Conservation (phyloP, 2,888 invertebrate genomes). For the Tryphoninae sp. region DNA sequence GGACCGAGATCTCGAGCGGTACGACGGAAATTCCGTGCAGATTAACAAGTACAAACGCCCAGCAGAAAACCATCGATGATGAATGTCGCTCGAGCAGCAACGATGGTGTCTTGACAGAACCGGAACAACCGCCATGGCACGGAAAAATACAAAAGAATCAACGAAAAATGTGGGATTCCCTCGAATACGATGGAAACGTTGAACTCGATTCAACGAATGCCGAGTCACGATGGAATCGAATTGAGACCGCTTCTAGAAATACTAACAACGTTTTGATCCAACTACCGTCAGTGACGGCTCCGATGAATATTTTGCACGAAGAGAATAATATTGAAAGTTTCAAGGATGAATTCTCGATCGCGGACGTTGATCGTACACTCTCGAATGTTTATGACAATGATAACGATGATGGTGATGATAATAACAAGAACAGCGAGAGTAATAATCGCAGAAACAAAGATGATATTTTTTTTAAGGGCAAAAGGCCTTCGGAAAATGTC, state of each 20-base stretch:
- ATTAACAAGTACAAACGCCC: not conserved
- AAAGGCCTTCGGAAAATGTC: not conserved
- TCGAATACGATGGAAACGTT: not conserved
- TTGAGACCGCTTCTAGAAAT: conserved; percentile 32
- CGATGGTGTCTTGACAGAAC: conserved; percentile 14
- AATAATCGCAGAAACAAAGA: too few relatives aligned
- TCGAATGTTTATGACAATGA: too few relatives aligned
- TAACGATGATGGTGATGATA: too few relatives aligned
- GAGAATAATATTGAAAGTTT: conserved; percentile 20
- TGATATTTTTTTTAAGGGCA: too few relatives aligned
- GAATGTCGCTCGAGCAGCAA: conserved; percentile 4
- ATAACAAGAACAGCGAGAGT: too few relatives aligned
- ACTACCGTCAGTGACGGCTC: not conserved
- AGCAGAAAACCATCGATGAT: not conserved
- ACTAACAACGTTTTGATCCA: not conserved
- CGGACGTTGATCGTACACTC: too few relatives aligned
- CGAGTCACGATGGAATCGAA: conserved; percentile 42
- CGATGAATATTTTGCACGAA: conserved; percentile 61
- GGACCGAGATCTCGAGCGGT: conserved; percentile 29
- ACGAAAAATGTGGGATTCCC: not conserved
- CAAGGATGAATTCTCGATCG: not conserved
- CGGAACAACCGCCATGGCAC: conserved; percentile 40
- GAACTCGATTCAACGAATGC: not conserved
- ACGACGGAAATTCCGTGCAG: not conserved
- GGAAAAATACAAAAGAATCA: not conserved